Percentiles rank a stretch among this genome's conserved stretches.
Evolutionary conservation across 2,113 vertebrate species (phyloP).

Genomic region (Gobiocypris rarus): DNA sequence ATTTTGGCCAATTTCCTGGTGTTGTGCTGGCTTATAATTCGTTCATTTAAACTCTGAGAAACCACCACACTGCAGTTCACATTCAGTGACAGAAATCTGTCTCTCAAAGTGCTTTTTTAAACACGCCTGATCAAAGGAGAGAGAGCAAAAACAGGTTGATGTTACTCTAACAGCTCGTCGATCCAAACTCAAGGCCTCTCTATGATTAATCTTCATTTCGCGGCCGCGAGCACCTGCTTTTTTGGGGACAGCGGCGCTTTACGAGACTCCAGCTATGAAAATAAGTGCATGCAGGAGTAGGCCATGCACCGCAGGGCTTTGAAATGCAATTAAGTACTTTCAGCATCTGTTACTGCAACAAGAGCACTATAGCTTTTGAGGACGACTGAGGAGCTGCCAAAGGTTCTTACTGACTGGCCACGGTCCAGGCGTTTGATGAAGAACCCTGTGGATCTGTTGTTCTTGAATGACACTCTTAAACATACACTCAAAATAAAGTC

Average conservation of each 20-base stretch:
- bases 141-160: slow-evolving; percentile 26
- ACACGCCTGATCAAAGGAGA: neutral
- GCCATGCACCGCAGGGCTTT: slow-evolving; percentile 52
- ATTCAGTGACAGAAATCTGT: slow-evolving; percentile 23
- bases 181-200: neutral
- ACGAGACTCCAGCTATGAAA: slow-evolving; percentile 26
- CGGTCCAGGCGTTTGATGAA: slow-evolving; percentile 33
- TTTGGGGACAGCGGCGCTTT: slow-evolving; percentile 29
- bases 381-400: slow-evolving; percentile 36
- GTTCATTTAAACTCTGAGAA: slow-evolving; percentile 15
- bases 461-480: slow-evolving; percentile 42
- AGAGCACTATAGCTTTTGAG: slow-evolving; percentile 31
- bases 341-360: slow-evolving; percentile 61
- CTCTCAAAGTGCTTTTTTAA: neutral
- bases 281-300: slow-evolving; percentile 36
- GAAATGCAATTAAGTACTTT: slow-evolving; percentile 61
- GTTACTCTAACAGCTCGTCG: neutral
- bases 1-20: slow-evolving; percentile 36
- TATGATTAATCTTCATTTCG: slow-evolving; percentile 3
- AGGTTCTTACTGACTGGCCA: slow-evolving; percentile 20
- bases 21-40: slow-evolving; percentile 22
- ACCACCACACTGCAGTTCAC: slow-evolving; percentile 27
- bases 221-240: slow-evolving; percentile 57
- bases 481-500: slow-evolving; percentile 14
- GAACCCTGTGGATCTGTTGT: slow-evolving; percentile 38